These are phyloP conservation scores for Drusus annulatus DNA, from an alignment of 1,140 invertebrate species.

Conservation along the genomic window DNA sequence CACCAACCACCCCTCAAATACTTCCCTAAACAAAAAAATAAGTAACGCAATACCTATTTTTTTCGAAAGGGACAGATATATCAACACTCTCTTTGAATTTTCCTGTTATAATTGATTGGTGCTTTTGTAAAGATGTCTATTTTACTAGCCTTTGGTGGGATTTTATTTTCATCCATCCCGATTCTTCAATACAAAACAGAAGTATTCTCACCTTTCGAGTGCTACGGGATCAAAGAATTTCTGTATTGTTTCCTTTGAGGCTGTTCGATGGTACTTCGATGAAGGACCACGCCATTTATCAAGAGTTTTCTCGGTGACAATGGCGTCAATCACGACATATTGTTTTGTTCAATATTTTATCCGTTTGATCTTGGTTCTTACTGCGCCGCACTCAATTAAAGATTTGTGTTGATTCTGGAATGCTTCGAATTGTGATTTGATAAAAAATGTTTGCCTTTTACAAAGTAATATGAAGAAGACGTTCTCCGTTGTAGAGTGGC, in stretches of 20 bases:
- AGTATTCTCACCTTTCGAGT: neutral
- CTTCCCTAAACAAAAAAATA: no score
- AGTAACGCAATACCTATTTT: no score
- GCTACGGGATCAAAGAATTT: slow-evolving; percentile 49
- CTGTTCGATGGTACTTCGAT: slow-evolving; percentile 46
- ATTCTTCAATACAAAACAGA: neutral
- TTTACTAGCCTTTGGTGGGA: neutral
- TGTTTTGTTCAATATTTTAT: neutral
- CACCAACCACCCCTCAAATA: no score
- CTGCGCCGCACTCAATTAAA: no score
- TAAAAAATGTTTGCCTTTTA: no score
- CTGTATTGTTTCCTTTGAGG: slow-evolving; percentile 51
- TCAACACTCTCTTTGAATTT: no score
- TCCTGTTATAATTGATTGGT: neutral
- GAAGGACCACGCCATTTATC: slow-evolving; percentile 45
- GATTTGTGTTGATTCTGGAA: no score
- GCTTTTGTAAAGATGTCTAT: neutral
- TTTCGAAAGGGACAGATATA: no score
- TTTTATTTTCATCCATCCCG: neutral
- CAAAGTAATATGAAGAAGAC: no score
- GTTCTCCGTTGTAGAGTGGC: no score
- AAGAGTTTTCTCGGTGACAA: neutral
- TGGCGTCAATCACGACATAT: neutral
- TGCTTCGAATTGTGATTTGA: no score
- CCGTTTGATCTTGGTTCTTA: neutral